Base-by-base conservation (phyloP, 2,888 invertebrate species). In the Dione juno region DNA sequence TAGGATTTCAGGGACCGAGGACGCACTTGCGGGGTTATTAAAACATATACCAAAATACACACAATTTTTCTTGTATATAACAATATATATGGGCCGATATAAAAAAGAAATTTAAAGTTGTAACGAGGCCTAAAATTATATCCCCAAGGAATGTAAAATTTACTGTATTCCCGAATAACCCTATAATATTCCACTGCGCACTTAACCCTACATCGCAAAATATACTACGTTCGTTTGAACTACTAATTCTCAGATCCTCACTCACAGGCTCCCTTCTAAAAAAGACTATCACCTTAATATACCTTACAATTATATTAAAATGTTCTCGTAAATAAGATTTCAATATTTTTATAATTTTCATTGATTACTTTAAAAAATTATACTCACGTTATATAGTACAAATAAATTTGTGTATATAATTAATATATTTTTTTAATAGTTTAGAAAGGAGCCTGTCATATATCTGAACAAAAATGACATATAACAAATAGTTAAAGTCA, bases 401-500 rank as follows among this genome's bases (percentile, higher is more conserved):
- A 67, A 52, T 37, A 50, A 48, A 35, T 19, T 35, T 40, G 40
- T 58, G 19, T 65, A 28, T 65, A 57, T 64, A 54, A 45, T 37
- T n/a, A n/a, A n/a, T 10, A 40, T 1, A 53, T 59, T 35, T 10
- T 37, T 19, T 14, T 5, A 52, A 48, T 14, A 16, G 14, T 70
- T 72, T 57, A 70, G 66, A 70, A 67, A 40, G 72, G 59, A 74
- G 71, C 72, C 75, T 66, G 71, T 69, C 64, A 45, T 70, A 71
- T 57, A 85, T 89, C 89, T 89, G 90, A 90, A 88, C 84, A 86
- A 85, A 81, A 82, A 88, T 85, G 87, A 87, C 81, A 82, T 82
- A 81, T 77, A 92, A 92, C 92, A 91, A 91, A 87, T 88, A 87
- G 88, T 89, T 87, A 89, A 92, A 92, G 92, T 93, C 93, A 92